Conservation (phyloP, 2,113 vertebrate species). For the Cynoglossus semilaevis region DNA sequence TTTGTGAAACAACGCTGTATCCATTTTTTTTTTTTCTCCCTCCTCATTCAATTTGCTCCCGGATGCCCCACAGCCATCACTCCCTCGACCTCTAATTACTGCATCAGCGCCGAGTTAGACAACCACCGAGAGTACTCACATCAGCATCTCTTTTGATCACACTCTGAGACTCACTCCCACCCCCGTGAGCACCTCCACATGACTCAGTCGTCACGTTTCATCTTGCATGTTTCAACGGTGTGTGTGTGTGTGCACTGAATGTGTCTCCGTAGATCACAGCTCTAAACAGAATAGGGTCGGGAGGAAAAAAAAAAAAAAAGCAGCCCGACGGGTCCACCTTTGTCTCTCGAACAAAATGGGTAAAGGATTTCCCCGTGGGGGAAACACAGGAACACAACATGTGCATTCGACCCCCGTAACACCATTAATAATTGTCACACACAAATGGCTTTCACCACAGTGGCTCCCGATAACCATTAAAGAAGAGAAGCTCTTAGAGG, state of each 20-base stretch:
- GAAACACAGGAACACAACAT: slow-evolving; percentile 28
- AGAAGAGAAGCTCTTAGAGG: slow-evolving; percentile 25
- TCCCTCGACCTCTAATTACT: slow-evolving; percentile 57
- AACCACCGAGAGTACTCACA: slow-evolving; percentile 46
- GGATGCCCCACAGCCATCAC: slow-evolving; percentile 14
- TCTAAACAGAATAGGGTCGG: slow-evolving; percentile 56
- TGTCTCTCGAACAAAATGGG: slow-evolving; percentile 31
- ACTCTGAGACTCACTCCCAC: background rate
- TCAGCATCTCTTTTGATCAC: slow-evolving; percentile 57
- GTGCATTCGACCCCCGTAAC: slow-evolving; percentile 58
- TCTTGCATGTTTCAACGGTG: background rate
- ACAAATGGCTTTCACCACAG: slow-evolving; percentile 63
- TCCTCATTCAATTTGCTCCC: slow-evolving; percentile 8
- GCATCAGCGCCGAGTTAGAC: slow-evolving; percentile 54
- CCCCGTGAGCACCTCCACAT: background rate
- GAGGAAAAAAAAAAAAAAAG: no score
- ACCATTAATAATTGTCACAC: slow-evolving; percentile 54
- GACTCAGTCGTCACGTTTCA: slow-evolving; percentile 21
- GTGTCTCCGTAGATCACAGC: slow-evolving; percentile 19
- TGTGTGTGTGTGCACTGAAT: background rate
- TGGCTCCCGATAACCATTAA: slow-evolving; percentile 60
- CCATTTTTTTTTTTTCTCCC: slow-evolving; percentile 6
- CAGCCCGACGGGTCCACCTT: slow-evolving; percentile 34
- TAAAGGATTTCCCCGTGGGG: slow-evolving; percentile 34
- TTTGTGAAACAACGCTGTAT: slow-evolving; percentile 16